Conservation (phyloP, 2,888 invertebrate genomes). For the Leucozona laternaria region DNA sequence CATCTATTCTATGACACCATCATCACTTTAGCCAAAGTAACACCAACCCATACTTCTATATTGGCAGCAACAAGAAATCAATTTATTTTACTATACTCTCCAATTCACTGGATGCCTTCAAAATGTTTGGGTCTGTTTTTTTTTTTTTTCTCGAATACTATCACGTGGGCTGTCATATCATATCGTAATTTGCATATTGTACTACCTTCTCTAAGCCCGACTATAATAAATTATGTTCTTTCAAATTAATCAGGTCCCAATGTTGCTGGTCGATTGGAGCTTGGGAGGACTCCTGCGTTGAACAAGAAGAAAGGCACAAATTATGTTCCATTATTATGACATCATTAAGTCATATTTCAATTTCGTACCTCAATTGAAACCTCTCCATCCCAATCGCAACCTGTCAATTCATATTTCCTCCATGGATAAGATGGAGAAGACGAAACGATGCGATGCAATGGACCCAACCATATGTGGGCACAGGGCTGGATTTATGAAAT, state of each 20-base stretch:
- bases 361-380: slow-evolving; percentile 72
- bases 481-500: not conserved
- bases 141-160: slow-evolving; percentile 9
- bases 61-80: slow-evolving; percentile 57
- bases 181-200: slow-evolving; percentile 69
- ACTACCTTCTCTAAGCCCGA: slow-evolving; percentile 24
- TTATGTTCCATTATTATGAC: slow-evolving; percentile 74
- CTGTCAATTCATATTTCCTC: slow-evolving; percentile 58
- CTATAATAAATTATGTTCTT: slow-evolving; percentile 63
- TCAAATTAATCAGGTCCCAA: slow-evolving; percentile 70
- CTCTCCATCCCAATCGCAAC: slow-evolving; percentile 45
- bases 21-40: slow-evolving; percentile 25
- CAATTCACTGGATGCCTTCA: not conserved
- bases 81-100: slow-evolving; percentile 54
- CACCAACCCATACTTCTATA: not conserved
- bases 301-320: slow-evolving; percentile 67
- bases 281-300: slow-evolving; percentile 9
- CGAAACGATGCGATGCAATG: not conserved
- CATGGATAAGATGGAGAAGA: slow-evolving; percentile 25
- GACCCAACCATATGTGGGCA: slow-evolving; percentile 2
- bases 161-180: slow-evolving; percentile 49
- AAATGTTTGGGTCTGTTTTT: slow-evolving; percentile 5
- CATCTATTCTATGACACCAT: slow-evolving; percentile 40
- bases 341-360: slow-evolving; percentile 76
- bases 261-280: not conserved